Percentiles rank a stretch among this genome's conserved stretches.
phyloP scores from a whole-genome alignment of 2,888 invertebrate genomes.

The Pristionchus mayeri region DNA sequence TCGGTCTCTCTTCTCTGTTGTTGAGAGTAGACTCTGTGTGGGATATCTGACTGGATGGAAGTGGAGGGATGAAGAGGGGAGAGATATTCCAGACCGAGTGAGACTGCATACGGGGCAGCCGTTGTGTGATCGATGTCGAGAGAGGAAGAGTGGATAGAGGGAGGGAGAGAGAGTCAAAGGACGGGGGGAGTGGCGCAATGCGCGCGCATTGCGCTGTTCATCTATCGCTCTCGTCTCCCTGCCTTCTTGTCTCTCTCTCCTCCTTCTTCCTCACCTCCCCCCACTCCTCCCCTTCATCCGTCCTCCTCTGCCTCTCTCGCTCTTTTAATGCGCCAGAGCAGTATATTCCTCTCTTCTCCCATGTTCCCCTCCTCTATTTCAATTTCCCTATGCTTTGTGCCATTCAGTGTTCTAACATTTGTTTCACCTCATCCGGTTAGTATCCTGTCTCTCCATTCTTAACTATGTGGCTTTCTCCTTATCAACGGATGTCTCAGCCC shows the following conservation, averaged over 20 bases:
- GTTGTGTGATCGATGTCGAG: constrained; percentile 49
- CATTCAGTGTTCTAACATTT: neutral
- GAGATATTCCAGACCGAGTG: neutral
- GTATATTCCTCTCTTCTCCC: neutral
- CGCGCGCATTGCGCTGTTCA: constrained; percentile 50
- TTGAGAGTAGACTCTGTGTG: constrained; percentile 17
- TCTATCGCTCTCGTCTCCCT: constrained; percentile 32
- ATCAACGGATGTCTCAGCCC: too few species aligned
- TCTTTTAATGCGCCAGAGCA: constrained; percentile 41
- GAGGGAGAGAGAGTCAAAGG: neutral
- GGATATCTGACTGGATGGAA: constrained; percentile 27
- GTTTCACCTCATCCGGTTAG: neutral
- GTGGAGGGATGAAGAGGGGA: constrained; percentile 28
- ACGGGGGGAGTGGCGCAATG: constrained; percentile 43
- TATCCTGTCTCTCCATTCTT: neutral
- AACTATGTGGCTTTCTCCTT: neutral
- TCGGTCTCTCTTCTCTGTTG: constrained; percentile 7
- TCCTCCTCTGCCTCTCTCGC: constrained; percentile 11
- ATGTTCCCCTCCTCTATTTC: constrained; percentile 20
- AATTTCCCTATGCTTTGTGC: constrained; percentile 1
- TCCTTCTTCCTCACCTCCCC: neutral
- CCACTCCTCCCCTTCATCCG: constrained; percentile 24
- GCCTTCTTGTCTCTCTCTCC: neutral
- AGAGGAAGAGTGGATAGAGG: constrained; percentile 18
- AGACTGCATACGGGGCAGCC: constrained; percentile 42